Percentiles rank a stretch among this genome's conserved stretches.
phyloP scores from a whole-genome alignment of 1,140 invertebrate genomes.

The Caenorhabditis remanei region DNA sequence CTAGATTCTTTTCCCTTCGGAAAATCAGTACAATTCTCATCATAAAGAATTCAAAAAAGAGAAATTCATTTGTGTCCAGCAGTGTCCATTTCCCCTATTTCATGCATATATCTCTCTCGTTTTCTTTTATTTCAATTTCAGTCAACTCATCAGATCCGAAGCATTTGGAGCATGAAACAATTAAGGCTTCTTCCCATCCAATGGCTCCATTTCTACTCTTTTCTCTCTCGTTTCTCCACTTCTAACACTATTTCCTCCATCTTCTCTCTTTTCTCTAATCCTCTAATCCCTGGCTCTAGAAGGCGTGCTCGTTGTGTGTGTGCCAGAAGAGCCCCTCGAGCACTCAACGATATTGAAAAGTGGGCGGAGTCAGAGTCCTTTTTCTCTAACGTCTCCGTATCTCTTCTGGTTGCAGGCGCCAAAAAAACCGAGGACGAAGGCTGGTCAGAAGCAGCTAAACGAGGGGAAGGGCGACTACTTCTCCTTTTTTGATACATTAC shows the following conservation, averaged over 20 bases:
- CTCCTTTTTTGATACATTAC: not conserved
- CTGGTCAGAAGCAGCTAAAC: slow-evolving; percentile 53
- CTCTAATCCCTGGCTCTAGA: slow-evolving; percentile 34
- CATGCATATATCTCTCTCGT: slow-evolving; percentile 5
- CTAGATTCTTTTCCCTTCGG: not conserved
- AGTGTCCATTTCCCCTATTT: slow-evolving; percentile 7
- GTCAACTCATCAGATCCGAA: slow-evolving; percentile 46
- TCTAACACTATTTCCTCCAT: not conserved
- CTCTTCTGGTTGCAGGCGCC: slow-evolving; percentile 14
- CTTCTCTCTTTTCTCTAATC: slow-evolving; percentile 18
- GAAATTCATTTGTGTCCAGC: not conserved
- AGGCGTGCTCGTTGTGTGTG: not conserved
- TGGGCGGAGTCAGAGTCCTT: not conserved
- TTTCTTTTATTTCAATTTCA: slow-evolving; percentile 44
- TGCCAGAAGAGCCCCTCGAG: not conserved
- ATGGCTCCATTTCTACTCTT: slow-evolving; percentile 4
- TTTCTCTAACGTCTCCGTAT: slow-evolving; percentile 1
- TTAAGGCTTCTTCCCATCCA: slow-evolving; percentile 25
- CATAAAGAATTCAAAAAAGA: not conserved
- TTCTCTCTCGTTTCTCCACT: slow-evolving; percentile 4
- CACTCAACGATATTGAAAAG: slow-evolving; percentile 54
- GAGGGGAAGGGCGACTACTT: slow-evolving; percentile 42
- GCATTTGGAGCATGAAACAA: slow-evolving; percentile 55
- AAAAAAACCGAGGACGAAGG: slow-evolving; percentile 1
- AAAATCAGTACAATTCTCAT: not conserved